Evolutionary conservation across 2,797 vertebrate genomes (phyloP).

Genomic region (Neosalanx taihuensis): DNA sequence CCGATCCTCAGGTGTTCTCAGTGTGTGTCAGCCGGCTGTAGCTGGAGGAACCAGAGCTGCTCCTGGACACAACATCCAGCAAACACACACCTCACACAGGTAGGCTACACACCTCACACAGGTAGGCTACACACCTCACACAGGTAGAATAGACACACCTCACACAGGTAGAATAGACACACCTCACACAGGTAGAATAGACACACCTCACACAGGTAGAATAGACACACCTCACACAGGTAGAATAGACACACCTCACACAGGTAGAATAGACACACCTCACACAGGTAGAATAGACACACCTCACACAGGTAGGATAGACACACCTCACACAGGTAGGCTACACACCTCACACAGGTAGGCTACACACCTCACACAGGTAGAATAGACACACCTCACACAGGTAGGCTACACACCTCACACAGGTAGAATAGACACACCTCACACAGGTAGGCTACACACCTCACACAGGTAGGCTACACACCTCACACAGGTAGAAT

Average conservation of each 20-base stretch:
- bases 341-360: too few relatives aligned
- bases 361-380: too few relatives aligned
- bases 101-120: neutral
- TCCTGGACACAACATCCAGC: constrained; percentile 41
- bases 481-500: too few relatives aligned
- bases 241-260: neutral
- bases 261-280: too few relatives aligned
- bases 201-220: too few relatives aligned
- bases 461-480: too few relatives aligned
- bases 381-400: too few relatives aligned
- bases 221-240: too few relatives aligned
- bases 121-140: neutral
- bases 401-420: neutral
- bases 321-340: too few relatives aligned
- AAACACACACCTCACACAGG: constrained; percentile 13
- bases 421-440: neutral
- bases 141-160: neutral
- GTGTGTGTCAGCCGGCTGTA: constrained; percentile 63
- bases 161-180: neutral
- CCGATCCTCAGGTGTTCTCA: constrained; percentile 51
- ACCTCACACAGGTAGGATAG: too few relatives aligned
- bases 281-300: too few relatives aligned
- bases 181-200: neutral
- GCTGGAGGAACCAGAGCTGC: constrained; percentile 55
- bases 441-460: too few relatives aligned